phyloP scores from a whole-genome alignment of 2,113 vertebrate genomes.

The Tursiops truncatus region DNA sequence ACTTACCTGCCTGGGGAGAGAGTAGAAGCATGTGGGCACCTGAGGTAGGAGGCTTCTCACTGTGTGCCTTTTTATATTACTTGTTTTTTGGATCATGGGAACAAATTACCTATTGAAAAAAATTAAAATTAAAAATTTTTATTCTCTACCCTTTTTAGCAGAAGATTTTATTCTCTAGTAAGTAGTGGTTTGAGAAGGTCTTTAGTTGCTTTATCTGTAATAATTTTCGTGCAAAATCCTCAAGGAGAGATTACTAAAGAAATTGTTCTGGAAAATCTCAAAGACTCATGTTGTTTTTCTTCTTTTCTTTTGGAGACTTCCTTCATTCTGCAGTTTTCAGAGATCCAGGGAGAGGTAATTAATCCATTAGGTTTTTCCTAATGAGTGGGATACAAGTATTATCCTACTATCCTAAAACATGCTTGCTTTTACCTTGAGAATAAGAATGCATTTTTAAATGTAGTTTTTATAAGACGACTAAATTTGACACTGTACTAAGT shows the following conservation, averaged over 20 bases:
- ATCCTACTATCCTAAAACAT: neutral
- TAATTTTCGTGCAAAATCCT: neutral
- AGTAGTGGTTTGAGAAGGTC: neutral
- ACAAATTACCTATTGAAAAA: neutral
- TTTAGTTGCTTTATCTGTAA: neutral
- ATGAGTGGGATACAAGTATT: slow-evolving; percentile 75
- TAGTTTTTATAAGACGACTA: neutral
- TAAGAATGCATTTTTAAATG: neutral
- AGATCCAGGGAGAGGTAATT: slow-evolving; percentile 79
- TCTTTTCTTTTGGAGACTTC: slow-evolving; percentile 44
- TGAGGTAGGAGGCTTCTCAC: neutral
- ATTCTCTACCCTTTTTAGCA: neutral
- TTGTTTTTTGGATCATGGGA: neutral
- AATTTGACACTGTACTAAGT: neutral
- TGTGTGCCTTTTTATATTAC: neutral
- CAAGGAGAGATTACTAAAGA: neutral
- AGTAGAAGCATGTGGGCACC: neutral
- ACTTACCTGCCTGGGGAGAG: neutral
- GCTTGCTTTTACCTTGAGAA: neutral
- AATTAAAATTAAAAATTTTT: neutral
- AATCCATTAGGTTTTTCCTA: slow-evolving; percentile 82
- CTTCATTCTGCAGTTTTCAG: slow-evolving; percentile 79
- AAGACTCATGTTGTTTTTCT: neutral
- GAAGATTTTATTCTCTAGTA: neutral
- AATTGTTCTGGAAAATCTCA: slow-evolving; percentile 1